Conservation (phyloP, 2,888 invertebrate species). For the Parthenolecanium corni region DNA sequence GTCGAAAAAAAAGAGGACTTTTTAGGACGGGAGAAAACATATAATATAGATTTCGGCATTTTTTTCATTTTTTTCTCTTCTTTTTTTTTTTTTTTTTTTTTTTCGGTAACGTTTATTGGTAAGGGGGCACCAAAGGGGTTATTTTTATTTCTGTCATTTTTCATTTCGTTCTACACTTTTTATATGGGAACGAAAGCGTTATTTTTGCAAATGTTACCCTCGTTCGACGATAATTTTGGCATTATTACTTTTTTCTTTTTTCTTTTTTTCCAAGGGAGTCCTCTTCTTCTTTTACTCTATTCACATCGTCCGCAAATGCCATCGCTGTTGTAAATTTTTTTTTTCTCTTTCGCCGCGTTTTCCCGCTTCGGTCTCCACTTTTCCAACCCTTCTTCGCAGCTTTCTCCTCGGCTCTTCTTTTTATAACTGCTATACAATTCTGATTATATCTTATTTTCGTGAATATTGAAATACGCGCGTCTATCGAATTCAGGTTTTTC, state of each 20-base stretch:
- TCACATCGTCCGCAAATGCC: background rate
- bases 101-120: constrained; percentile 9
- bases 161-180: constrained; percentile 23
- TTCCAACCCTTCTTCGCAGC: too few species aligned
- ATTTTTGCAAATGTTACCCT: constrained; percentile 27
- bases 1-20: constrained; percentile 12
- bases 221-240: constrained; percentile 27
- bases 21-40: constrained; percentile 7
- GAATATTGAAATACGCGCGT: too few species aligned
- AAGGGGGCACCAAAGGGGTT: background rate
- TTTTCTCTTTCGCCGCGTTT: too few species aligned
- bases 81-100: too few species aligned
- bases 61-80: too few species aligned
- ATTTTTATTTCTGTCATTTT: constrained; percentile 28
- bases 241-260: constrained; percentile 26
- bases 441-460: too few species aligned
- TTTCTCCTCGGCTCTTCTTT: too few species aligned
- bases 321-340: background rate
- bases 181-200: constrained; percentile 24
- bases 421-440: too few species aligned
- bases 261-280: background rate
- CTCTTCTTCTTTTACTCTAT: background rate
- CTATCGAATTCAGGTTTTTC: too few species aligned
- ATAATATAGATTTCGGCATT: constrained; percentile 28
- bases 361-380: too few species aligned